These are phyloP conservation scores for Leptonema lineaticorne DNA, from an alignment of 1,140 invertebrate species.

Conservation along the genomic window DNA sequence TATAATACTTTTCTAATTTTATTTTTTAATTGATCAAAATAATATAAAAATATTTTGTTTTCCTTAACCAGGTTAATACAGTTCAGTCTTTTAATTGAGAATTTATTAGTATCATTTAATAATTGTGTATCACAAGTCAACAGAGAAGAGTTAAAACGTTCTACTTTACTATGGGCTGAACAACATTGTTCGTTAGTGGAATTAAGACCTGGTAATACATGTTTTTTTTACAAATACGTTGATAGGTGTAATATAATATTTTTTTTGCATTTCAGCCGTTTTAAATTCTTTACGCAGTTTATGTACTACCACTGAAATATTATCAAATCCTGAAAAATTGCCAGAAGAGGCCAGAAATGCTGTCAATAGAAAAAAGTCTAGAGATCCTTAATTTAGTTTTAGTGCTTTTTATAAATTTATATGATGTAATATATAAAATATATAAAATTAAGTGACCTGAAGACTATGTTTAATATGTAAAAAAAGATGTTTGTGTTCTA, in stretches of 20 bases:
- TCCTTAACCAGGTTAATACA: slow-evolving; percentile 48
- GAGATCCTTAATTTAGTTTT: slow-evolving; percentile 24
- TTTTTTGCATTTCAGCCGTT: slow-evolving; percentile 69
- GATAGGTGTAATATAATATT: neutral
- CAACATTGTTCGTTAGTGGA: slow-evolving; percentile 92
- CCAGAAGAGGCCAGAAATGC: slow-evolving; percentile 80
- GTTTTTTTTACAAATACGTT: neutral
- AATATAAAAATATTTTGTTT: neutral
- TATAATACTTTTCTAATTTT: slow-evolving; percentile 42
- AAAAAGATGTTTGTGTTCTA: neutral
- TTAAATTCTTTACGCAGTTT: slow-evolving; percentile 87
- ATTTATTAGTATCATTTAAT: slow-evolving; percentile 86
- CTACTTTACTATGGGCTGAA: slow-evolving; percentile 90
- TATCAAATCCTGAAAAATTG: slow-evolving; percentile 82
- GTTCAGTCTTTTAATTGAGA: slow-evolving; percentile 90
- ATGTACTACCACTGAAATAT: slow-evolving; percentile 89
- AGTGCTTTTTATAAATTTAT: neutral
- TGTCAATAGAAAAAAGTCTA: slow-evolving; percentile 45
- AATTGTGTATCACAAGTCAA: slow-evolving; percentile 87
- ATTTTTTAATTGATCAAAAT: neutral
- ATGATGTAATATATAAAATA: slow-evolving; percentile 1
- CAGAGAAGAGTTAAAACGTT: slow-evolving; percentile 88
- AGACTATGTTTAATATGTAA: slow-evolving; percentile 22
- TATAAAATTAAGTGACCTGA: slow-evolving; percentile 39
- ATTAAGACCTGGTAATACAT: slow-evolving; percentile 80